These are phyloP conservation scores for Drosophila setosimentum DNA, from an alignment of 2,888 invertebrate species.

Conservation along the genomic window DNA sequence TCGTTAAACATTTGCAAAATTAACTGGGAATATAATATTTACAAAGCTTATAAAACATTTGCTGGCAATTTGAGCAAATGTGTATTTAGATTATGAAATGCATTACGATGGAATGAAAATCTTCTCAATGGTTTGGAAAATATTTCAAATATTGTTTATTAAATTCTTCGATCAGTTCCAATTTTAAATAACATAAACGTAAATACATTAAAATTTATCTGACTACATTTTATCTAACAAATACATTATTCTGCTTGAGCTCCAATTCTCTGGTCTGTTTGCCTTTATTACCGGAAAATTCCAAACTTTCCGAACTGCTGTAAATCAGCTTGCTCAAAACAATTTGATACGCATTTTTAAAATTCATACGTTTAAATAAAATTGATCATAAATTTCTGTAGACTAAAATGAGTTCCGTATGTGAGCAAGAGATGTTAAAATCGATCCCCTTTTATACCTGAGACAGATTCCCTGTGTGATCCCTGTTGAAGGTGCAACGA, in stretches of 20 bases:
- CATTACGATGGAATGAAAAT: background rate
- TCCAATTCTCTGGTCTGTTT: conserved; percentile 31
- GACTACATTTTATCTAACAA: background rate
- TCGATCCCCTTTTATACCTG: conserved; percentile 15
- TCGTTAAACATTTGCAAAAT: background rate
- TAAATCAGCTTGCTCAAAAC: conserved; percentile 4
- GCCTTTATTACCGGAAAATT: conserved; percentile 18
- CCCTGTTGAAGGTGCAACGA: conserved; percentile 1
- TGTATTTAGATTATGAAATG: background rate
- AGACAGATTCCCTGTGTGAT: background rate
- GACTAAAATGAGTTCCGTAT: conserved; percentile 4
- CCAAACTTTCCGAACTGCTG: conserved; percentile 5
- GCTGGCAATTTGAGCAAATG: background rate
- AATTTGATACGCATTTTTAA: background rate
- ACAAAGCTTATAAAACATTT: background rate
- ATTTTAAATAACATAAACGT: background rate
- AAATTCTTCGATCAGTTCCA: background rate
- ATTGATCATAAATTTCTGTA: background rate
- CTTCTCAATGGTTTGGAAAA: background rate
- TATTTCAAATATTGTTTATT: background rate
- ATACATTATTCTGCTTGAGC: conserved; percentile 28
- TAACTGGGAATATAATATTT: background rate
- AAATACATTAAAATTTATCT: background rate
- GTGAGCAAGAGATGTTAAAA: background rate
- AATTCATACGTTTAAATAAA: background rate